Conservation (phyloP, 2,113 vertebrate genomes). For the Vulpes lagopus region DNA sequence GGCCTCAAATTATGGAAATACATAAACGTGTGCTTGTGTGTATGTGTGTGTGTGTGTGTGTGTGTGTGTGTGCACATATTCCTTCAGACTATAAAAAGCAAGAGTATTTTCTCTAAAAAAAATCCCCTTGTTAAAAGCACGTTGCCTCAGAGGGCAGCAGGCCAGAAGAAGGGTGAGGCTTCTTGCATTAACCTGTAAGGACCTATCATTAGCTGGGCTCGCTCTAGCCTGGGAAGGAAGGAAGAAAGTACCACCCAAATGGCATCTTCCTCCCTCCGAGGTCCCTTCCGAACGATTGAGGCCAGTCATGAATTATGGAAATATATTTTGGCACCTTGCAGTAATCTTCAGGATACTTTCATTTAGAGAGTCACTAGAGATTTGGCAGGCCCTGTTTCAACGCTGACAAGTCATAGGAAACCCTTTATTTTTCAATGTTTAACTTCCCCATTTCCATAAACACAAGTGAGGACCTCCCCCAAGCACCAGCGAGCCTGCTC, state of each 20-base stretch:
- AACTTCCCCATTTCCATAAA: background rate
- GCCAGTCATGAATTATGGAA: background rate
- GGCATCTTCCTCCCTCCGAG: background rate
- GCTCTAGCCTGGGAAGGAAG: background rate
- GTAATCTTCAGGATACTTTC: constrained; percentile 1
- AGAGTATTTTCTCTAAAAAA: background rate
- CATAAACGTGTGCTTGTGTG: background rate
- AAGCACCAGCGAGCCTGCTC: background rate
- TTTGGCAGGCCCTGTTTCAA: background rate
- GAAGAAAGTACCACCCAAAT: background rate
- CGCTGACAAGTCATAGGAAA: background rate
- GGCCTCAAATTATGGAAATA: background rate
- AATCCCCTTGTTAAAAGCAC: background rate
- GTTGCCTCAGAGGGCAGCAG: background rate
- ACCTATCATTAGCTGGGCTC: background rate
- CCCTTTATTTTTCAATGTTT: background rate
- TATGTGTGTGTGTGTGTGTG: background rate
- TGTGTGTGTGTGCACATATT: background rate
- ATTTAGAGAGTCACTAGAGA: background rate
- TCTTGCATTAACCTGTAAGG: background rate
- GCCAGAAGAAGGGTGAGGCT: background rate
- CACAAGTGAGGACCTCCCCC: background rate
- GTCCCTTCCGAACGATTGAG: background rate
- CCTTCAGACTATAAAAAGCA: background rate
- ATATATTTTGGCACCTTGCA: background rate